These are phyloP conservation scores for Nesidiocoris tenuis DNA, from an alignment of 2,888 invertebrate genomes.

Conservation along the genomic window DNA sequence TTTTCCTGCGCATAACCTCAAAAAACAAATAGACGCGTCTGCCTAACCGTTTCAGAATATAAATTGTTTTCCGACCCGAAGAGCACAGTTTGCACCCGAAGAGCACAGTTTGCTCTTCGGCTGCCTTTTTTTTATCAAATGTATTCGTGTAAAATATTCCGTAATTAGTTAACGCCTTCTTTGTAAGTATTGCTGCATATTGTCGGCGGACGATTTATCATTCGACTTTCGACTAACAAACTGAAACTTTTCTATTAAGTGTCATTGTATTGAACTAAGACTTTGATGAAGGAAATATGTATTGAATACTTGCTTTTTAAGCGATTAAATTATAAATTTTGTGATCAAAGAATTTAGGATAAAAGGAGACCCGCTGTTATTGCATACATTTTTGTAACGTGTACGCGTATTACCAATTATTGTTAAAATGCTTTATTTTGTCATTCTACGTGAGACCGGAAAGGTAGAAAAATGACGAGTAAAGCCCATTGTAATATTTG, in stretches of 20 bases:
- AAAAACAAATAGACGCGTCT: not conserved
- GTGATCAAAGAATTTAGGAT: conserved; percentile 46
- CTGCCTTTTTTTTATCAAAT: not conserved
- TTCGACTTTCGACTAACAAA: not conserved
- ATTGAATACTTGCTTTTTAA: conserved; percentile 35
- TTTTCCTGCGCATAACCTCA: not conserved
- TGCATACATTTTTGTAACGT: conserved; percentile 38
- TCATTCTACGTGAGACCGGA: conserved; percentile 18
- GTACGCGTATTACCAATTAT: conserved; percentile 46
- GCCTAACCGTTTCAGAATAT: not conserved
- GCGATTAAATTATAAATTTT: conserved; percentile 43
- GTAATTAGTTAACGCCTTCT: not conserved
- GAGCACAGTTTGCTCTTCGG: not conserved
- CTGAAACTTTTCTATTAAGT: conserved; percentile 6
- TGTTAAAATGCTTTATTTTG: conserved; percentile 48
- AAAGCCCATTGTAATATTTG: conserved; percentile 28
- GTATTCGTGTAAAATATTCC: not conserved
- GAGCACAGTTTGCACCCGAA: no score
- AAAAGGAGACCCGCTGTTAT: conserved; percentile 40
- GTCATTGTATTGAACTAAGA: conserved; percentile 45
- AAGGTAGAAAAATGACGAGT: conserved; percentile 15
- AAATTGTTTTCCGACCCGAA: not conserved
- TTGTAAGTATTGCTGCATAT: not conserved
- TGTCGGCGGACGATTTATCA: not conserved
- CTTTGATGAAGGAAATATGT: conserved; percentile 28